Base-by-base conservation (phyloP, 2,797 vertebrate genomes). In the Argyrosomus regius region DNA sequence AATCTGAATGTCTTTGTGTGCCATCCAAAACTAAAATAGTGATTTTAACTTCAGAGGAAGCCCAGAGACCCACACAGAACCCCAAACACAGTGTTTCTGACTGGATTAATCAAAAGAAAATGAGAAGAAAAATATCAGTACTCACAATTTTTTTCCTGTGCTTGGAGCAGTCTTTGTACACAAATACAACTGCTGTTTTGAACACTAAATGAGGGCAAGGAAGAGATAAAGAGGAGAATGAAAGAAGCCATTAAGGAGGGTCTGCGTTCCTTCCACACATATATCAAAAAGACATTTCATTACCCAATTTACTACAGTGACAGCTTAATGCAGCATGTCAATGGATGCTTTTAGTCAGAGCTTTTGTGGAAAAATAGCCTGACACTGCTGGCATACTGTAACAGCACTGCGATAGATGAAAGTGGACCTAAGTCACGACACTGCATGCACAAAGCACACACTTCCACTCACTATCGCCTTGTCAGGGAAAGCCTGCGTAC, bases 101-200 rank as follows among this genome's bases (percentile, higher is more conserved):
- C 53, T 56, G n/a, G 12, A 79, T 49, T 35, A 76, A 75, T 52
- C 1, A 78, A 65, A 31, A 62, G 11, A 41, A 65, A 67, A 72
- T 26, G 2, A 0, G 28, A 46, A 53, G 39, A 82, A 76, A 39
- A 9, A 39, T 39, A 39, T 39, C 6, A 61, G 61, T 69, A 96
- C 98, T 97, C 89, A 98, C 98, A 0, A 98, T 96, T 87, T 97
- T 99, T 86, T 96, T 99, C 95, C 97, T 97, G 90, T 98, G 98
- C 89, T 99, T 99, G 93, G 97, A 96, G 82, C 96, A 96, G 69
- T 98, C 97, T 92, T 98, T 99, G 92, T 97, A 98, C 17, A 99
- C 97, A 84, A 99, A 97, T 52, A 99, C 98, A 72, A 99, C 96
- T 0, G 97, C 98, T 7, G 98, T 98, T 96, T 97, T 99, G 94